phyloP scores from a whole-genome alignment of 2,888 invertebrate genomes.

The Silvanus unidentatus region DNA sequence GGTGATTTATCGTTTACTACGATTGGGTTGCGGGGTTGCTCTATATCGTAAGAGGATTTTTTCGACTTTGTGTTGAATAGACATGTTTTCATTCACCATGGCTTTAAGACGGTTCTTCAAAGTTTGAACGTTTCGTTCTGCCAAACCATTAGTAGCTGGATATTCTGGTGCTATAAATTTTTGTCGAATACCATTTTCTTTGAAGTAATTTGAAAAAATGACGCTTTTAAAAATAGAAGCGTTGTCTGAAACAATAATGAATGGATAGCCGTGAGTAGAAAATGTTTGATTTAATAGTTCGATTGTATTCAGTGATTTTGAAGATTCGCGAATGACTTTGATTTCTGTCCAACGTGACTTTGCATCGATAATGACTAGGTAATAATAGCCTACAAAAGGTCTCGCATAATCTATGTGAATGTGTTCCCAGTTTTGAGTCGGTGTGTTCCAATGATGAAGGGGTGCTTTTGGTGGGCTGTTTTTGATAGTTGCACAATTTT shows the following conservation, averaged over 20 bases:
- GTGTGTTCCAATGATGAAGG: slow-evolving; percentile 22
- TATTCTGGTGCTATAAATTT: neutral
- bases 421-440: slow-evolving; percentile 23
- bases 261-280: neutral
- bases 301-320: neutral
- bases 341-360: slow-evolving; percentile 22
- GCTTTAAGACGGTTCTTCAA: neutral
- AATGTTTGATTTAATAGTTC: neutral
- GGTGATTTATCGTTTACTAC: neutral
- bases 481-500: slow-evolving; percentile 12
- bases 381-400: slow-evolving; percentile 16
- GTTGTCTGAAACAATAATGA: neutral
- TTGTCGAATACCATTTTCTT: neutral
- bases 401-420: slow-evolving; percentile 33
- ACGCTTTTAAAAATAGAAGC: slow-evolving; percentile 4
- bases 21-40: neutral
- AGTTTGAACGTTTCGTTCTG: neutral
- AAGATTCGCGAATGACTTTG: slow-evolving; percentile 9
- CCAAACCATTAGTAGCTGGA: slow-evolving; percentile 1
- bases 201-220: slow-evolving; percentile 1
- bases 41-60: neutral
- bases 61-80: neutral
- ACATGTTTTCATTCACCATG: neutral
- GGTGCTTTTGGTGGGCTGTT: slow-evolving; percentile 13
- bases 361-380: slow-evolving; percentile 18